Evolutionary conservation across 2,888 invertebrate species (phyloP).

Genomic region (Rhagium mordax): DNA sequence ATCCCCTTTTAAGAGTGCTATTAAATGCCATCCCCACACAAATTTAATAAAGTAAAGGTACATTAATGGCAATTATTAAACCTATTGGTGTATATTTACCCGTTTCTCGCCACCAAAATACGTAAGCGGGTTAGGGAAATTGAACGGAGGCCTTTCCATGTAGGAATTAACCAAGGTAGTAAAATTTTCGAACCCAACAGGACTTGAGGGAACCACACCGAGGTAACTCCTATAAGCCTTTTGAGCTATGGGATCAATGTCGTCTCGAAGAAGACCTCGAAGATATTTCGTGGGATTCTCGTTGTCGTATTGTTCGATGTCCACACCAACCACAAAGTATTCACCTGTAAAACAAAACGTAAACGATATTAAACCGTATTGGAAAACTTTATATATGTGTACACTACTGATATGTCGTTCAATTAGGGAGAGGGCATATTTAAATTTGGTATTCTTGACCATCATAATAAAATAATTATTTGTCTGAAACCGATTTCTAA

Average conservation of each 20-base stretch:
- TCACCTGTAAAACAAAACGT: conserved; percentile 77
- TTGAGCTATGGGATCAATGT: conserved; percentile 74
- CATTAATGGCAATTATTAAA: not conserved
- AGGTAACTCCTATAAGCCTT: conserved; percentile 87
- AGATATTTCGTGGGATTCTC: conserved; percentile 86
- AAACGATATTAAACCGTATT: too few relatives aligned
- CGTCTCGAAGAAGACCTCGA: conserved; percentile 81
- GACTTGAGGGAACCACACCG: conserved; percentile 85
- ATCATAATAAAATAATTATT: too few relatives aligned
- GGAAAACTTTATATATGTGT: too few relatives aligned
- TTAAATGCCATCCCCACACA: too few relatives aligned
- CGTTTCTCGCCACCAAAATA: conserved; percentile 82
- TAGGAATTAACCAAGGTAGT: conserved; percentile 85
- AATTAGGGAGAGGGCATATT: too few relatives aligned
- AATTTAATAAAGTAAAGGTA: too few relatives aligned
- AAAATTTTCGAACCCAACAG: conserved; percentile 82
- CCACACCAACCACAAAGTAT: conserved; percentile 94
- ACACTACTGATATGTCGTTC: too few relatives aligned
- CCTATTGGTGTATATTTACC: conserved; percentile 57
- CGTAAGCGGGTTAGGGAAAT: conserved; percentile 85
- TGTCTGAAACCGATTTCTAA: too few relatives aligned
- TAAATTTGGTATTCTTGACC: too few relatives aligned
- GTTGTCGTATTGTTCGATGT: conserved; percentile 89
- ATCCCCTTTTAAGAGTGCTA: too few relatives aligned
- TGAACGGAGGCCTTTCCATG: conserved; percentile 89